Evolutionary conservation across 2,888 invertebrate genomes (phyloP), one percentile per base, ranked within the genome.

Genomic region (Drosophila dives): DNA sequence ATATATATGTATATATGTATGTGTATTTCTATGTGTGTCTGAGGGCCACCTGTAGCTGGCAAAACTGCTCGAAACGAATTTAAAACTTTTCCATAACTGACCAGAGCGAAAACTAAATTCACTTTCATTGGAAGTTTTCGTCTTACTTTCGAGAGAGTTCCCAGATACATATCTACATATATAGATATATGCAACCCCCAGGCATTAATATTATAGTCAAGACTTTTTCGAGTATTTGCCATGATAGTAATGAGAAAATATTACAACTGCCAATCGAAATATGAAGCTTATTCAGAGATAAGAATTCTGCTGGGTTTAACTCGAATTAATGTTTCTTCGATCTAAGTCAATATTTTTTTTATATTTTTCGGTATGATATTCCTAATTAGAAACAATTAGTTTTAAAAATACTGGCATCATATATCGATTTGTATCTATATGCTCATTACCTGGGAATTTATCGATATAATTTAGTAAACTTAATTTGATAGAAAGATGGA

Each of bases 41-140:
- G 48, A 58, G 54, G 56, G 49, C 75, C 75, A 80, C 77, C 76
- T 75, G 80, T 80, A 33, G 80, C 45, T 75, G 61, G 15, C 56
- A 38, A 54, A 51, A 50, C 58, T 56, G 67, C 40, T 56, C 58
- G 10, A 50, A 75, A 68, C 68, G 20, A 45, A 55, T 45, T 26
- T 58, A 45, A 56, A 77, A 77, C 65, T 77, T 75, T 71, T 38
- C 48, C 65, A 36, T 64, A 29, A 60, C 62, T 59, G 70, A 74
- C 64, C 70, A 55, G 17, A 45, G 33, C 58, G 45, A 45, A 61
- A 53, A 45, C 42, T 29, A 53, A 66, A 10, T 65, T 79, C 71
- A 79, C 80, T 75, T 77, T 77, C 75, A 66, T 48, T 56, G 36
- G 4, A 53, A 4, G 26, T 40, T 26, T 20, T 20, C 59, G 38